phyloP scores from a whole-genome alignment of 2,797 vertebrate species.

The Crypturellus tataupa region DNA sequence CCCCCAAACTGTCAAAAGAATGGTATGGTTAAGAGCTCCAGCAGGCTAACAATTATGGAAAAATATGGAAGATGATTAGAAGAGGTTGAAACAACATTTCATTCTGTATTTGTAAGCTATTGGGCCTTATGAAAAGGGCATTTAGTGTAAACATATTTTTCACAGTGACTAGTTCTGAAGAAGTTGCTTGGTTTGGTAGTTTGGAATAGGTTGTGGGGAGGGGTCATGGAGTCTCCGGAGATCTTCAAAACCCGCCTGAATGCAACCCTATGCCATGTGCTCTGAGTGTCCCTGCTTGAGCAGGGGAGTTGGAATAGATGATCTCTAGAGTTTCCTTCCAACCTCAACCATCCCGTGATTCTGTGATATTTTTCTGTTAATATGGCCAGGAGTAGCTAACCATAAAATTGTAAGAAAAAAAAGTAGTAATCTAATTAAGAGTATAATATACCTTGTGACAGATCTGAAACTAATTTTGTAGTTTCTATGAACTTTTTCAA shows the following conservation, averaged over 20 bases:
- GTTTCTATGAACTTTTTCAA: not conserved
- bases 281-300: too few relatives aligned
- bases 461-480: not conserved
- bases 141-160: not conserved
- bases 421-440: not conserved
- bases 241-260: too few relatives aligned
- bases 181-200: not conserved
- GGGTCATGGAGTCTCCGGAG: too few relatives aligned
- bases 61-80: not conserved
- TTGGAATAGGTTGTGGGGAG: not conserved
- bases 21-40: not conserved
- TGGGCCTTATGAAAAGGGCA: not conserved
- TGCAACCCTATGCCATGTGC: too few relatives aligned
- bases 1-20: not conserved
- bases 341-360: too few relatives aligned
- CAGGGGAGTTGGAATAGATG: too few relatives aligned
- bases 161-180: not conserved
- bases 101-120: not conserved
- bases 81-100: not conserved
- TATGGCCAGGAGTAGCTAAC: not conserved
- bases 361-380: not conserved
- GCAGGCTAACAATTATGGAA: not conserved
- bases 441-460: not conserved
- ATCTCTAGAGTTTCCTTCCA: too few relatives aligned
- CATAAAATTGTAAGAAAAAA: not conserved